Conservation (phyloP, 2,113 vertebrate genomes). For the Peromyscus polionotus region DNA sequence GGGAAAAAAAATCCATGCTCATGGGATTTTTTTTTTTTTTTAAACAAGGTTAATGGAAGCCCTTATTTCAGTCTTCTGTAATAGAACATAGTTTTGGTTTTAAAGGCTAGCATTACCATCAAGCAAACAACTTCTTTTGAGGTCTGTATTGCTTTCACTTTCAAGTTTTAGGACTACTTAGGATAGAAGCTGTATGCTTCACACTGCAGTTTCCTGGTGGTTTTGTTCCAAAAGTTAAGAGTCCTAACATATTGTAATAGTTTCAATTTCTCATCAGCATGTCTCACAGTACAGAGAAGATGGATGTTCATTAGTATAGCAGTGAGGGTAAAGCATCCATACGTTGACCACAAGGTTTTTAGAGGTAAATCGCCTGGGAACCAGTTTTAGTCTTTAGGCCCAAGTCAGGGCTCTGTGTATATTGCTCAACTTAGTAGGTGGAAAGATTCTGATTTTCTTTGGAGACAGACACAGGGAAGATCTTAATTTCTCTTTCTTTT, state of each 20-base stretch:
- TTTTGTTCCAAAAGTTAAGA: conserved; percentile 80
- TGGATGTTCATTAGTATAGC: conserved; percentile 63
- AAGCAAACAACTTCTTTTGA: conserved; percentile 79
- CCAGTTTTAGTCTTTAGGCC: conserved; percentile 68
- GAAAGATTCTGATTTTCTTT: conserved; percentile 72
- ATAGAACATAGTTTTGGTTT: conserved; percentile 80
- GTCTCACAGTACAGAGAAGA: conserved; percentile 63
- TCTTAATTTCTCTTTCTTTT: conserved; percentile 62
- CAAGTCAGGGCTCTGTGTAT: conserved; percentile 59
- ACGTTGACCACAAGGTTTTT: conserved; percentile 6
- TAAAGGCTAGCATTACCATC: conserved; percentile 81
- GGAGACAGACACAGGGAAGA: conserved; percentile 6
- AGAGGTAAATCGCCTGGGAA: conserved; percentile 19
- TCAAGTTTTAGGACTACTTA: conserved; percentile 73
- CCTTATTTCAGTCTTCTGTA: conserved; percentile 83
- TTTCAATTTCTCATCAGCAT: conserved; percentile 64
- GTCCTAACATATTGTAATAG: conserved; percentile 42
- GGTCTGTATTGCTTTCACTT: conserved; percentile 79
- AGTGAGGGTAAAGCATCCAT: conserved; percentile 54
- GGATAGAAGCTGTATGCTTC: conserved; percentile 55
- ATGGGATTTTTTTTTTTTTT: conserved; percentile 80
- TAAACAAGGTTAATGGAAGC: conserved; percentile 81
- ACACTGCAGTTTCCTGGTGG: conserved; percentile 62
- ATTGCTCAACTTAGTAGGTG: conserved; percentile 47
- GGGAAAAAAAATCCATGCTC: conserved; percentile 77